Evolutionary conservation across 2,888 invertebrate species (phyloP), one percentile per base, ranked within the genome.

Genomic region (Exocentrus adspersus): DNA sequence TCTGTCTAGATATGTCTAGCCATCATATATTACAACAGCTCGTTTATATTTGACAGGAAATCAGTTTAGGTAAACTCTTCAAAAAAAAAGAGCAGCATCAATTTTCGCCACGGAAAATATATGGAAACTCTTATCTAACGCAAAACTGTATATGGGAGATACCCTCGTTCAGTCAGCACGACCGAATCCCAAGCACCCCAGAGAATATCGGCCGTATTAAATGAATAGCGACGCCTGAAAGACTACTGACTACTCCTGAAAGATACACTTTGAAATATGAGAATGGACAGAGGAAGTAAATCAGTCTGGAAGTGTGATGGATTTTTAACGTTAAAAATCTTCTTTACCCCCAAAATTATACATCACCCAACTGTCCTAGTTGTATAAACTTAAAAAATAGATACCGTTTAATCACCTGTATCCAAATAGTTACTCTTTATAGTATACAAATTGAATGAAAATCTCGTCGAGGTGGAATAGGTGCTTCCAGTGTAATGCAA

Each of bases 251-350:
- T 37, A 5, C 37, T 37, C 2, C 37, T 37, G 37, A 37, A 37
- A 37, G 37, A 37, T 37, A 37, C 12, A 37, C 37, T 37, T 37
- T 37, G 48, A 24, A 21, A 48, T 14, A 21, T 48, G 20, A 48
- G 21, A 21, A 10, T n/a, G 48, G 48, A 48, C 21, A 48, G 21
- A 48, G 2, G 21, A 48, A 48, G 48, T 45, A 37, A 37, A 37
- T 37, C 37, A n/a, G 37, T 37, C 37, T 37, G 37, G 14, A 12
- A 37, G 14, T 37, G 12, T 37, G 14, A n/a, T 37, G 37, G 37
- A 37, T 37, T 37, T 12, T 37, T 37, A 12, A 37, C 37, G 37
- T 37, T 12, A 37, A 37, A 37, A 37, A 14, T 37, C 1, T 5
- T n/a, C n/a, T 37, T 14, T 37, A 37, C 10, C n/a, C n/a, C n/a